Percentiles rank a stretch among this genome's conserved stretches.
These are phyloP conservation scores for Heliangelus exortis DNA, from an alignment of 2,797 vertebrate genomes.

Conservation along the genomic window DNA sequence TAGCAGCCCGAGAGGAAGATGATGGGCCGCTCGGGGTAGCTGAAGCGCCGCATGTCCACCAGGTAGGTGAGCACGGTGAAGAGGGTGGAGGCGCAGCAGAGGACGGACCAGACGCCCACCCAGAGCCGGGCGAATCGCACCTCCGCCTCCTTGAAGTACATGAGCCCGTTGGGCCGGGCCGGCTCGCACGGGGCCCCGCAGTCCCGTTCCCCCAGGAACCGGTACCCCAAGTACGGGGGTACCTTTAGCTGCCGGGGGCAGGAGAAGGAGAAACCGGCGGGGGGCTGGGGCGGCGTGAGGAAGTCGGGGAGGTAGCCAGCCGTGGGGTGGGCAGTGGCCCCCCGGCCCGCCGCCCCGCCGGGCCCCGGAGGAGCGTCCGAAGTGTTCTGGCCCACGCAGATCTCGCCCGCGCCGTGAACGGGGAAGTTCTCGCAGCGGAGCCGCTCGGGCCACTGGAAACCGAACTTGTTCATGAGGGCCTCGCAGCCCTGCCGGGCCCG, in stretches of 20 bases:
- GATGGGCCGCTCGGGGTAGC: slow-evolving; percentile 92
- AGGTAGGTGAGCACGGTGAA: slow-evolving; percentile 92
- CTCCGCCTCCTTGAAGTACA: slow-evolving; percentile 97
- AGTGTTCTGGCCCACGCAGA: slow-evolving; percentile 94
- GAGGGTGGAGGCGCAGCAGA: slow-evolving; percentile 89
- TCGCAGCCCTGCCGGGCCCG: slow-evolving; percentile 93
- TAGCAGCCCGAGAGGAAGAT: slow-evolving; percentile 94
- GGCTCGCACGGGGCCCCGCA: slow-evolving; percentile 96
- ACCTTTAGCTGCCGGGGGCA: slow-evolving; percentile 93
- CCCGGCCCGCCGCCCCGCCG: slow-evolving; percentile 31
- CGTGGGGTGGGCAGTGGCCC: slow-evolving; percentile 82
- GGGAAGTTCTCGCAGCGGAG: slow-evolving; percentile 95
- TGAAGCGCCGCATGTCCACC: slow-evolving; percentile 89
- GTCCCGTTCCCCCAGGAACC: slow-evolving; percentile 93
- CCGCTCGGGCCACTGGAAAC: slow-evolving; percentile 94
- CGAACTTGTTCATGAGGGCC: slow-evolving; percentile 97
- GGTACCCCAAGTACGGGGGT: slow-evolving; percentile 92
- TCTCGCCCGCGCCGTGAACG: slow-evolving; percentile 89
- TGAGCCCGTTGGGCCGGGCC: slow-evolving; percentile 88
- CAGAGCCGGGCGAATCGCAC: slow-evolving; percentile 93
- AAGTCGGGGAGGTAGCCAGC: slow-evolving; percentile 79
- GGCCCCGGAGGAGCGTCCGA: slow-evolving; percentile 82
- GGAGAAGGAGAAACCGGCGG: slow-evolving; percentile 82
- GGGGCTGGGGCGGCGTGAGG: slow-evolving; percentile 79
- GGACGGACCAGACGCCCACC: slow-evolving; percentile 95